A percentile compares a stretch with the other conserved stretches of the same genome.
phyloP scores from a whole-genome alignment of 2,113 vertebrate species.

The Xiphorhynchus elegans region DNA sequence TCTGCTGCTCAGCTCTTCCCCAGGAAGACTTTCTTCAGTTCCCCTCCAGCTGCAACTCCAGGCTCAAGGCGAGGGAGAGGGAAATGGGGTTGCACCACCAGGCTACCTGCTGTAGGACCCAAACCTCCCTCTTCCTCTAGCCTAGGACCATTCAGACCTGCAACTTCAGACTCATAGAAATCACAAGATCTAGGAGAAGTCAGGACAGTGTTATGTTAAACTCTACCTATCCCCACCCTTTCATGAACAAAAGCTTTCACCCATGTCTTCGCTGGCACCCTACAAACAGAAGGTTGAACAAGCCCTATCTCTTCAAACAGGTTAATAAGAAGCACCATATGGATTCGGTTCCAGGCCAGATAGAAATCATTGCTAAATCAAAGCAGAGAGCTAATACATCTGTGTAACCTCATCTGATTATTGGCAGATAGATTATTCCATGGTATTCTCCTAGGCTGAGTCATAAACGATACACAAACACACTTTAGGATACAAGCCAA shows the following conservation, averaged over 20 bases:
- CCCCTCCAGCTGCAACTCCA: not conserved
- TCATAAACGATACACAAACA: not conserved
- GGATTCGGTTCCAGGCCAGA: not conserved
- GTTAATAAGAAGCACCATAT: not conserved
- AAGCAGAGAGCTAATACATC: not conserved
- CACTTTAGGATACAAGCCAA: not conserved
- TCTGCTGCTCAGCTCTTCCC: not conserved
- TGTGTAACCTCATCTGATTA: slow-evolving; percentile 10
- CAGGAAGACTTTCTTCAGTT: not conserved
- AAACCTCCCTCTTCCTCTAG: not conserved
- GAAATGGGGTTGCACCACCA: rapidly evolving
- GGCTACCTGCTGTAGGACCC: not conserved
- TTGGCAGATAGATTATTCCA: slow-evolving; percentile 49
- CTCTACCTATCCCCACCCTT: not conserved
- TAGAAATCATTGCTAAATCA: slow-evolving; percentile 2
- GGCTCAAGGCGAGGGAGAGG: not conserved
- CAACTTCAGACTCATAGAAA: not conserved
- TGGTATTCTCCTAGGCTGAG: not conserved
- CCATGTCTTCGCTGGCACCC: not conserved
- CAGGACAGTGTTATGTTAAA: not conserved
- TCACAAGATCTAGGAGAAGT: not conserved
- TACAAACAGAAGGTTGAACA: not conserved
- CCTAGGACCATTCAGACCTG: not conserved
- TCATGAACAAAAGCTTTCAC: not conserved
- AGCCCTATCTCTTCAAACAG: not conserved